These are phyloP conservation scores for Drosophila subpulchrella DNA, from an alignment of 1,140 invertebrate genomes.

Conservation along the genomic window DNA sequence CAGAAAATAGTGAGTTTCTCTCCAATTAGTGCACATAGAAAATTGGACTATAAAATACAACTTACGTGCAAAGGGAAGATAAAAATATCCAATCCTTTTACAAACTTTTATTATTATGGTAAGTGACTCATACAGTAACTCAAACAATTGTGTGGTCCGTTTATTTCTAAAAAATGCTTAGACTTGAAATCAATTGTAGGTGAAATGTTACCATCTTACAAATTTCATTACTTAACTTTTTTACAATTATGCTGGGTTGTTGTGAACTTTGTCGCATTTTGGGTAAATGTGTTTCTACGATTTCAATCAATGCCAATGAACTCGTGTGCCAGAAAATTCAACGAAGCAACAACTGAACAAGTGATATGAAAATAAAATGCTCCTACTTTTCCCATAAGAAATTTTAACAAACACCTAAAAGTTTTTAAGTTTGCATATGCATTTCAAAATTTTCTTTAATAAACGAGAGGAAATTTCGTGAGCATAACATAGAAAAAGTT, in stretches of 20 bases:
- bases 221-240: constrained; percentile 43
- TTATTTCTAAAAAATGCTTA: no score
- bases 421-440: constrained; percentile 23
- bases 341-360: constrained; percentile 34
- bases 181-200: background rate
- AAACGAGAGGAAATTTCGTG: background rate
- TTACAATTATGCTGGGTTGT: constrained; percentile 47
- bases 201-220: background rate
- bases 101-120: no score
- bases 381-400: constrained; percentile 14
- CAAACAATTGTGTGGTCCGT: no score
- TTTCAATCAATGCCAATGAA: constrained; percentile 41
- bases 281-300: constrained; percentile 14
- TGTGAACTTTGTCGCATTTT: constrained; percentile 31
- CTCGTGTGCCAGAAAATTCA: constrained; percentile 15
- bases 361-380: constrained; percentile 27
- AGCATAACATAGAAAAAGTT: constrained; percentile 6
- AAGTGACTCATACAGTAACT: no score
- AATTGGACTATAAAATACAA: no score
- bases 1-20: no score
- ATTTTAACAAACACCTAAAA: constrained; percentile 14
- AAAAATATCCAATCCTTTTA: no score
- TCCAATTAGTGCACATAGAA: no score
- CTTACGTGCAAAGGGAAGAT: no score
- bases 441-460: background rate